Percentiles rank a stretch among this genome's conserved stretches.
Conservation (phyloP, 2,113 vertebrate genomes). For the Hemiprocne comata region DNA sequence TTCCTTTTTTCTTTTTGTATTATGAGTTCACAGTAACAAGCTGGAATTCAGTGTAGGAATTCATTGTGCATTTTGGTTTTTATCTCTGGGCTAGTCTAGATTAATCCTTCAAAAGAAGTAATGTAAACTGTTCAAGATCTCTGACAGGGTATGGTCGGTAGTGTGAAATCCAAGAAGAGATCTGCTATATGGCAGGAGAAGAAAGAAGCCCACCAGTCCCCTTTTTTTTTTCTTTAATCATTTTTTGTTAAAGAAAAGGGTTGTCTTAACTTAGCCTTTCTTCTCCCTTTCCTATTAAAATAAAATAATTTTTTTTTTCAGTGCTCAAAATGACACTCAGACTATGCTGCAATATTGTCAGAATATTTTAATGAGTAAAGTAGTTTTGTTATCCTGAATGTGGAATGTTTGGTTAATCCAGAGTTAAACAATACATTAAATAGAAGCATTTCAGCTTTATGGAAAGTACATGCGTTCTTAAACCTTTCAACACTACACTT, state of each 20-base stretch:
- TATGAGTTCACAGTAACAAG: conserved; percentile 29
- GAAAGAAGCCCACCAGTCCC: conserved; percentile 37
- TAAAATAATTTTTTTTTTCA: neutral
- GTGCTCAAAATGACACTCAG: neutral
- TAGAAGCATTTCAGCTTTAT: neutral
- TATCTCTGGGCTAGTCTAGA: conserved; percentile 21
- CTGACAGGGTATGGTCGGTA: conserved; percentile 20
- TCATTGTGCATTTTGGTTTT: conserved; percentile 47
- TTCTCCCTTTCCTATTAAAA: neutral
- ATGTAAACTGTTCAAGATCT: conserved; percentile 36
- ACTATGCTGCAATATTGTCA: neutral
- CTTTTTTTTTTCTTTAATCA: neutral
- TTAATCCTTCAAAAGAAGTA: conserved; percentile 59
- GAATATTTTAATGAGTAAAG: neutral
- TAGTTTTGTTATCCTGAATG: neutral
- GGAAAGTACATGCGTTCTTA: neutral
- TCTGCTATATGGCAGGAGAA: conserved; percentile 42
- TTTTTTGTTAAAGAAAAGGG: neutral
- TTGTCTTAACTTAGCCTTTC: neutral
- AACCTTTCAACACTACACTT: neutral
- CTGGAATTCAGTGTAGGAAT: conserved; percentile 57
- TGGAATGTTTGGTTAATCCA: neutral
- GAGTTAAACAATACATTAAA: neutral
- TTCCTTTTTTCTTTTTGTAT: conserved; percentile 38
- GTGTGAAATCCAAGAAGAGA: conserved; percentile 60